Evolutionary conservation across 2,797 vertebrate genomes (phyloP).

Genomic region (Eutrigla gurnardus): DNA sequence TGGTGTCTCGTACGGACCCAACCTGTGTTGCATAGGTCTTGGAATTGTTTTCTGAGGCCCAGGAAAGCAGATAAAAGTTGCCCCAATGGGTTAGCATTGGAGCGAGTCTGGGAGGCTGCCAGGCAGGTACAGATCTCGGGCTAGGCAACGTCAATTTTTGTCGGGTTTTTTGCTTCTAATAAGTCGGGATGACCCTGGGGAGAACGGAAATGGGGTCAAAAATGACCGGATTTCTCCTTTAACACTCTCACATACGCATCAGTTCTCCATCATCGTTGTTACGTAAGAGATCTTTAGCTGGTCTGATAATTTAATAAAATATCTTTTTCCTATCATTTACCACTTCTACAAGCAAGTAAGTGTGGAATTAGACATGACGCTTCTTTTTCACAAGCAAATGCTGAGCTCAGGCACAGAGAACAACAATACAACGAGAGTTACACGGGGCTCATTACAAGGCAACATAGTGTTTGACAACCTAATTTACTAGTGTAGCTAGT

Average conservation of each 20-base stretch:
- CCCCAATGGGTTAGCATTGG: too few relatives aligned
- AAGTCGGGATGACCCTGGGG: too few relatives aligned
- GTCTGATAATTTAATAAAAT: conserved; percentile 15
- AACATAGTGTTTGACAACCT: conserved; percentile 50
- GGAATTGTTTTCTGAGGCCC: too few relatives aligned
- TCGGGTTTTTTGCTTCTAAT: too few relatives aligned
- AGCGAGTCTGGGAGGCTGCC: too few relatives aligned
- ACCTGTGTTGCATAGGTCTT: too few relatives aligned
- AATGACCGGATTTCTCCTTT: too few relatives aligned
- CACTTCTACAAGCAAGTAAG: conserved; percentile 17
- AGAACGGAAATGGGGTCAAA: too few relatives aligned
- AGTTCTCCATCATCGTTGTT: conserved; percentile 12
- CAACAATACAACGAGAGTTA: conserved; percentile 34
- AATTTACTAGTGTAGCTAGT: conserved; percentile 31
- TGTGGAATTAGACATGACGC: neutral
- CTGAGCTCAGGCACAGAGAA: conserved; percentile 35
- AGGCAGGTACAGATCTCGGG: too few relatives aligned
- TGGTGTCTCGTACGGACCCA: too few relatives aligned
- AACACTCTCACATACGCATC: neutral
- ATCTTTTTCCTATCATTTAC: conserved; percentile 16
- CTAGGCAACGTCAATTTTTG: too few relatives aligned
- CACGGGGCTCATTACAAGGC: conserved; percentile 49
- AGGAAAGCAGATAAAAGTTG: too few relatives aligned
- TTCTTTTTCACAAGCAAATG: conserved; percentile 37
- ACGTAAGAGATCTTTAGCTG: neutral